A percentile compares a stretch with the other conserved stretches of the same genome.
Conservation (phyloP, 1,140 invertebrate species). For the Matsumurasca onukii region DNA sequence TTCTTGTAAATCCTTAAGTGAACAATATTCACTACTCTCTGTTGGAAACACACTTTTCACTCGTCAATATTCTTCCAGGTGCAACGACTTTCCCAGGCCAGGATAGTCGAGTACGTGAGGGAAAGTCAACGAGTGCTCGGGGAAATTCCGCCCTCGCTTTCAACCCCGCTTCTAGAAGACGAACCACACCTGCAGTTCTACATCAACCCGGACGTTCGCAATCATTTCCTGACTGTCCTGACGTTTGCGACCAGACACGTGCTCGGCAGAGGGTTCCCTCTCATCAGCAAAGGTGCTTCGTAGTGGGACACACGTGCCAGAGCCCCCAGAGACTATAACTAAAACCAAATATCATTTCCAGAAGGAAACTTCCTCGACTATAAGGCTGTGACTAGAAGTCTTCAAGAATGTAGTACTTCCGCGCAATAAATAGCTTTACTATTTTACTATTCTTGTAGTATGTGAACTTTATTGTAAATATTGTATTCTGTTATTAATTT, state of each 20-base stretch:
- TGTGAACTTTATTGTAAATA: no score
- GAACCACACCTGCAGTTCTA: constrained; percentile 35
- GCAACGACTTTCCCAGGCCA: constrained; percentile 36
- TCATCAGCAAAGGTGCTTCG: constrained; percentile 27
- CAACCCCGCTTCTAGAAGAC: constrained; percentile 25
- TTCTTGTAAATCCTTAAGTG: no score
- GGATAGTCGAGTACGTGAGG: constrained; percentile 41
- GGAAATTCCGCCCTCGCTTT: constrained; percentile 17
- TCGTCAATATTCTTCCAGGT: constrained; percentile 30
- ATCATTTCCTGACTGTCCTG: constrained; percentile 39
- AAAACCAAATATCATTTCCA: no score
- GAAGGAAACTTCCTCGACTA: no score
- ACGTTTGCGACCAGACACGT: constrained; percentile 36
- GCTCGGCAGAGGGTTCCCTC: constrained; percentile 35
- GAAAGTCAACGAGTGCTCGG: constrained; percentile 35
- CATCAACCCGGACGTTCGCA: constrained; percentile 38
- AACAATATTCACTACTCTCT: no score
- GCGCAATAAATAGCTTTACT: no score
- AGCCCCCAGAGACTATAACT: no score
- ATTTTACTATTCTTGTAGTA: no score
- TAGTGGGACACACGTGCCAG: no score
- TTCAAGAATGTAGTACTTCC: no score
- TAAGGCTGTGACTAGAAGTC: no score
- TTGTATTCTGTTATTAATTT: no score
- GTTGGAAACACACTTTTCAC: background rate